Evolutionary conservation across 1,140 invertebrate genomes (phyloP).

Genomic region (Cepaea nemoralis): DNA sequence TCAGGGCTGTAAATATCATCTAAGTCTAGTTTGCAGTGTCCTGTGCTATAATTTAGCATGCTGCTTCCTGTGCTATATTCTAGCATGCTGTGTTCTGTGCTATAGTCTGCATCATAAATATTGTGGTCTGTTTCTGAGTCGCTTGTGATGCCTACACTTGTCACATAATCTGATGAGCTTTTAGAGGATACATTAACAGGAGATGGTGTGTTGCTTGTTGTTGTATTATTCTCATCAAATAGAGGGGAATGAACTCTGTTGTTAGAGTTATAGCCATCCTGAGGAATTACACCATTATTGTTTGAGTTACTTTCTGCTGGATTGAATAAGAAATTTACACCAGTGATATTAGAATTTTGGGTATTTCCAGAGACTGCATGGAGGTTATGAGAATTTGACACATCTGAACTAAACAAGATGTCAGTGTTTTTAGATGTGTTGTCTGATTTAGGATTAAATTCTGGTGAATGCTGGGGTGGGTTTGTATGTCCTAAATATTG

Average conservation of each 20-base stretch:
- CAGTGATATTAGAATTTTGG: background rate
- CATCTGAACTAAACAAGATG: background rate
- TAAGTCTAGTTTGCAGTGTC: background rate
- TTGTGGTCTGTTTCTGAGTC: background rate
- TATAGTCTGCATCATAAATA: background rate
- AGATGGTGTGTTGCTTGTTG: background rate
- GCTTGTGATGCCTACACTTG: background rate
- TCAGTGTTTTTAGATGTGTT: background rate
- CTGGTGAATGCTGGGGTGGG: background rate
- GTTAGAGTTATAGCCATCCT: background rate
- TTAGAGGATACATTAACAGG: background rate
- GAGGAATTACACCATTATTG: background rate
- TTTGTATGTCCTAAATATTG: no score
- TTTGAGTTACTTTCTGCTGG: background rate
- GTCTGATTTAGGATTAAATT: background rate
- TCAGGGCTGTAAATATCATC: background rate
- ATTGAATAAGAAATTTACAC: background rate
- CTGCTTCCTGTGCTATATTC: background rate
- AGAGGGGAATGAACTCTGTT: background rate
- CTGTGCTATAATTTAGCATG: background rate
- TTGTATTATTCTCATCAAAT: background rate
- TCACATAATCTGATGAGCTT: background rate
- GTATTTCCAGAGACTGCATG: background rate
- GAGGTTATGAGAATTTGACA: background rate
- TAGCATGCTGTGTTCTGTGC: no score